These are phyloP conservation scores for Zootoca vivipara DNA, from an alignment of 2,113 vertebrate species.

Conservation along the genomic window DNA sequence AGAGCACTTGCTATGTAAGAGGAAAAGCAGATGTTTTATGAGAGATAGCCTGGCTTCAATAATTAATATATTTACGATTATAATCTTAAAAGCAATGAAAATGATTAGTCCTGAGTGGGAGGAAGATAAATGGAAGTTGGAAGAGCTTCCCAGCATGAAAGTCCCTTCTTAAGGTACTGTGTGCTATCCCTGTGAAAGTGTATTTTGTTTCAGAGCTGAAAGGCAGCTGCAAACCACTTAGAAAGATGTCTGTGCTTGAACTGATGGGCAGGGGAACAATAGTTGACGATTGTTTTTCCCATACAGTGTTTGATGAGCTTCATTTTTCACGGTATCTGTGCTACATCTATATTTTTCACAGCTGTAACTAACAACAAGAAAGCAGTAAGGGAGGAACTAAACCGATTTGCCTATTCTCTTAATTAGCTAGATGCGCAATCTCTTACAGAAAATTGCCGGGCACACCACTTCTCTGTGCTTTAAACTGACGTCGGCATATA, in stretches of 20 bases:
- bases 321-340: constrained; percentile 51
- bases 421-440: constrained; percentile 54
- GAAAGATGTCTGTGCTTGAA: constrained; percentile 65
- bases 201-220: constrained; percentile 33
- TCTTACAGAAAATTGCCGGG: constrained; percentile 37
- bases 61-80: background rate
- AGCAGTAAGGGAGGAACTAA: constrained; percentile 50
- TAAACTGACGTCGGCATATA: background rate
- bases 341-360: constrained; percentile 41
- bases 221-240: constrained; percentile 29
- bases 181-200: constrained; percentile 35
- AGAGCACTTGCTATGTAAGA: background rate
- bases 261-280: constrained; percentile 56
- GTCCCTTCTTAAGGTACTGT: constrained; percentile 45
- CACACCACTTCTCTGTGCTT: constrained; percentile 38
- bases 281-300: constrained; percentile 58
- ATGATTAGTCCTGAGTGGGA: constrained; percentile 13
- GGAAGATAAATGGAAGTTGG: background rate
- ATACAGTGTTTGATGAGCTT: constrained; percentile 57
- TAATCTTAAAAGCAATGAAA: background rate
- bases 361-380: constrained; percentile 47
- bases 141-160: constrained; percentile 24
- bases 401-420: constrained; percentile 52
- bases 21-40: background rate
- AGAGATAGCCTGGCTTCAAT: background rate